Percentiles rank a stretch among this genome's conserved stretches.
Evolutionary conservation across 2,797 vertebrate genomes (phyloP).

Genomic region (Anisognathus igniventris): DNA sequence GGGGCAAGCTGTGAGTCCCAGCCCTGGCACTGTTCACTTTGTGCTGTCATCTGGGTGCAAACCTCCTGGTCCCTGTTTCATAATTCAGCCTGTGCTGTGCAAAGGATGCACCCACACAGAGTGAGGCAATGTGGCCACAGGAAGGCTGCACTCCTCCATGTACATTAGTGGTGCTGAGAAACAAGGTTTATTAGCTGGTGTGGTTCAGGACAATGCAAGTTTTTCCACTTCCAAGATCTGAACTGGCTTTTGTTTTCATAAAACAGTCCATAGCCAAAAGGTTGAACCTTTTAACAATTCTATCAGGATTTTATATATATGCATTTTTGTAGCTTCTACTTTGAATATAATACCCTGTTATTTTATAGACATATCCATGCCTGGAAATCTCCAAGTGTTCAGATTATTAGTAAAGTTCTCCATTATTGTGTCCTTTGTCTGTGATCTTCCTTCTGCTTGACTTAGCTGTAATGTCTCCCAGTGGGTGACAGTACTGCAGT

Average conservation of each 20-base stretch:
- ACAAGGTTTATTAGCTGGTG: background rate
- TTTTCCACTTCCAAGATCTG: background rate
- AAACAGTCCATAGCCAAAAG: background rate
- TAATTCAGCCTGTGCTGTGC: background rate
- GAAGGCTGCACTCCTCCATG: background rate
- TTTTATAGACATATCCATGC: background rate
- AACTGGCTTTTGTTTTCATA: background rate
- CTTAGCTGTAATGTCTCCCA: background rate
- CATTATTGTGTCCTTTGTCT: background rate
- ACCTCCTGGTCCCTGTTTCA: background rate
- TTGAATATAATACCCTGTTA: background rate
- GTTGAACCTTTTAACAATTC: background rate
- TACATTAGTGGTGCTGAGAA: background rate
- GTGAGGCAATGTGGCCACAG: background rate
- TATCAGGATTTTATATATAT: background rate
- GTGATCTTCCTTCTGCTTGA: background rate
- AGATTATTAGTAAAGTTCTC: background rate
- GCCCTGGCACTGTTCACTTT: background rate
- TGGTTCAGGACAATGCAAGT: background rate
- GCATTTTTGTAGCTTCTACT: background rate
- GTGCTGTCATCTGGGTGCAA: background rate
- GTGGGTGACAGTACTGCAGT: background rate
- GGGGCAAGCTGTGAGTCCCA: background rate
- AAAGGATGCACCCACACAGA: background rate
- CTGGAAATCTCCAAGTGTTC: background rate